Base-by-base conservation (phyloP, 2,888 invertebrate genomes). In the Clepsis dumicolana region DNA sequence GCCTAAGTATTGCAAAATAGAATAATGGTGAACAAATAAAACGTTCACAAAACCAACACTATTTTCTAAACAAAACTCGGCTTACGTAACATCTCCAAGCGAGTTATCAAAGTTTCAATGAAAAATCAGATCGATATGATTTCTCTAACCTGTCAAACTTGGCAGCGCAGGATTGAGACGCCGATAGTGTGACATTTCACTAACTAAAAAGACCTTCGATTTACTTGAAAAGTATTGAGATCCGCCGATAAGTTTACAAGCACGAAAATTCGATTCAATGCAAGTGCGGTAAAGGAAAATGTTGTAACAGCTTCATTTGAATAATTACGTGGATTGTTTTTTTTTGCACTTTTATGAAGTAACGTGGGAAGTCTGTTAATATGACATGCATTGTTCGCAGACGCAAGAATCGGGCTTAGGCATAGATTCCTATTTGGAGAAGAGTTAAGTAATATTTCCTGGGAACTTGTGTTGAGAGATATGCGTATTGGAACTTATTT, bases 181-280 rank as follows among this genome's bases (percentile, higher is more conserved):
- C 57, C 18, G 68, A 64, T 70, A 60, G 29, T 59, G 57, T 52
- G 56, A 70, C 67, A 67, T 67, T 70, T 70, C 52, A 70, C 66
- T 61, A 70, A 70, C 62, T 35, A 54, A 4, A 63, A 61, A 32
- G 60, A 70, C 67, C 70, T 70, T 67, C 70, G 61, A 50, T 67
- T 70, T 70, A 67, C 70, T 67, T 53, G 48, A 70, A 64, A 70
- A 70, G 32, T 66, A 59, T 59, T 66, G 35, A 65, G 71, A 71
- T 71, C 53, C 24, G 27, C 27, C 54, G 71, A 71, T 71, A 70
- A 68, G 29, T 56, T 48, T 38, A 50, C 12, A 27, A 65, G 60
- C 59, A 60, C 41, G 60, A 65, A 48, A 21, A 48, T 18, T 4
- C 48, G 21, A 21, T 21, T 48, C 41, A 7, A 18, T 4, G 38